Evolutionary conservation across 2,113 vertebrate genomes (phyloP), one percentile per base, ranked within the genome.

Genomic region (Notothenia rossii): DNA sequence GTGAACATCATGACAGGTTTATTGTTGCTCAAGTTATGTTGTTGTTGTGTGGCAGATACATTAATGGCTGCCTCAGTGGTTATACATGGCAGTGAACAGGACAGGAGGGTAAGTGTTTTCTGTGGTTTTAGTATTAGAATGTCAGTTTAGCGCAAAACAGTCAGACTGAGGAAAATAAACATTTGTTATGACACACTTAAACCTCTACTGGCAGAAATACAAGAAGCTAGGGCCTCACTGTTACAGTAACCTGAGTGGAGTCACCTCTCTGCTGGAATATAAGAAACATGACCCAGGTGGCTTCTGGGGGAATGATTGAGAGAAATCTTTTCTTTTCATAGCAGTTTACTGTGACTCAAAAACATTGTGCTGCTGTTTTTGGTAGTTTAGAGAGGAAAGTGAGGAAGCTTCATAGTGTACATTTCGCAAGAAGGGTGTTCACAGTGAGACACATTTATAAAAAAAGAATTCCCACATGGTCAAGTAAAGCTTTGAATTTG

Each of bases 231-330:
- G 56, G 33, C 14, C 18, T 68, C 13, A 0, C 17, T n/a, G 72
- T 36, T 2, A 8, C 49, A 51, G 73, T 18, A 70, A 85, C 72
- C 62, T 40, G 79, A 49, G 74, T 2, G 20, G 20, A 49, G 55
- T 63, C 65, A 54, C 17, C 9, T 64, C 54, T 69, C 48, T 76
- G 66, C 29, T 56, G 48, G 46, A 53, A 50, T 18, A 68, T 18
- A 12, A 22, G 86, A 81, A 79, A 87, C 58, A 4, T 14, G 71
- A 90, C 8, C 66, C 49, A 2, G 25, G 9, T 50, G 7, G 73
- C 88, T 79, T 69, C 56, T 20, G 88, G 85, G 80, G 53, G 68
- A 71, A 48, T 40, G 36, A 7, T 40, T 40, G 36, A 79, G 14
- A 3, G n/a, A 40, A 67, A 61, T 68, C 20, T 69, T n/a, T 15